phyloP scores from a whole-genome alignment of 2,113 vertebrate genomes.

The Phrynosoma platyrhinos region DNA sequence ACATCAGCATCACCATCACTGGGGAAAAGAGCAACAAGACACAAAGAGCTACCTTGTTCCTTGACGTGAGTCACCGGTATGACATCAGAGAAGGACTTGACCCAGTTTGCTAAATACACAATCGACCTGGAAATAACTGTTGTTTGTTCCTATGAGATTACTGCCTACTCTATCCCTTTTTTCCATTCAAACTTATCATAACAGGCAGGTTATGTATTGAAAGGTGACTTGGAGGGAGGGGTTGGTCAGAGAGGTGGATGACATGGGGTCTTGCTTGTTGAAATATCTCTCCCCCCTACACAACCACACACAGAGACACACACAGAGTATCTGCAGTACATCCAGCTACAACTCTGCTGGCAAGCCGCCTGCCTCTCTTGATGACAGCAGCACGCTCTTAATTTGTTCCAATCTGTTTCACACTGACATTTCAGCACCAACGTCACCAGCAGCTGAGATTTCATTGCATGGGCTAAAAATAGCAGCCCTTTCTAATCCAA shows the following conservation, averaged over 20 bases:
- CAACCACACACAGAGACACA: background rate
- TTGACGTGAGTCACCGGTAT: slow-evolving; percentile 52
- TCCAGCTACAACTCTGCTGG: slow-evolving; percentile 53
- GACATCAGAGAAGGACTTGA: slow-evolving; percentile 55
- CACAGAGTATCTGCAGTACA: slow-evolving; percentile 51
- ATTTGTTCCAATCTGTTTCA: slow-evolving; percentile 76
- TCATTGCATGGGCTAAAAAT: slow-evolving; percentile 76
- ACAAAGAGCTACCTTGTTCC: slow-evolving; percentile 37
- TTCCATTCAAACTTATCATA: background rate
- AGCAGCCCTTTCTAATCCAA: slow-evolving; percentile 60
- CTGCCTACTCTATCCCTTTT: slow-evolving; percentile 18
- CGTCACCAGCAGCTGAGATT: slow-evolving; percentile 73
- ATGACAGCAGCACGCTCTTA: slow-evolving; percentile 64
- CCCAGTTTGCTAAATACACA: slow-evolving; percentile 33
- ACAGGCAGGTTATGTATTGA: background rate
- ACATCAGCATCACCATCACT: slow-evolving; percentile 31
- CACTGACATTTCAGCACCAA: slow-evolving; percentile 74
- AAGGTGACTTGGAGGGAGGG: slow-evolving; percentile 27
- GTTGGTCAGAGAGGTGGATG: background rate
- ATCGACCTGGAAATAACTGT: slow-evolving; percentile 6
- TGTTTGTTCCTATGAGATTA: slow-evolving; percentile 51
- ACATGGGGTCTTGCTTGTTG: slow-evolving; percentile 42
- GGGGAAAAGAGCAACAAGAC: slow-evolving; percentile 41
- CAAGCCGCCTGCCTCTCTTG: slow-evolving; percentile 59
- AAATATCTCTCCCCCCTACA: background rate